These are phyloP conservation scores for Macroramphosus scolopax DNA, from an alignment of 2,797 vertebrate genomes.

Conservation along the genomic window DNA sequence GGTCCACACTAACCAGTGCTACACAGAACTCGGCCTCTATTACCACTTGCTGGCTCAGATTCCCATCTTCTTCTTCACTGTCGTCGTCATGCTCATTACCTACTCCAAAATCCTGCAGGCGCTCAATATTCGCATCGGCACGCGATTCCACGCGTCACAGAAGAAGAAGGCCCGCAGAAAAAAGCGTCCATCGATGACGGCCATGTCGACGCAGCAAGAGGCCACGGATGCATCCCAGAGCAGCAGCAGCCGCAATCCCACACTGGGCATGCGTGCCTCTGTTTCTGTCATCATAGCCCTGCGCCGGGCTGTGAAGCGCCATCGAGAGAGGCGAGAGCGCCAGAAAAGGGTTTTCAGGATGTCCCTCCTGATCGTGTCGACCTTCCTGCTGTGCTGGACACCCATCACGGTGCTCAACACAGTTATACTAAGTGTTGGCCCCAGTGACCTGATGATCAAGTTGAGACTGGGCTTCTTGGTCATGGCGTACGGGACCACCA, in stretches of 20 bases:
- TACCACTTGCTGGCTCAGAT: slow-evolving; percentile 97
- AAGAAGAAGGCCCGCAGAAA: slow-evolving; percentile 96
- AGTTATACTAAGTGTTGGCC: slow-evolving; percentile 92
- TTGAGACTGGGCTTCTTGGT: slow-evolving; percentile 95
- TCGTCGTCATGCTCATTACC: slow-evolving; percentile 94
- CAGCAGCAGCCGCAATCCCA: slow-evolving; percentile 83
- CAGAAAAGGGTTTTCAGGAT: slow-evolving; percentile 97
- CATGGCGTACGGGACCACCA: slow-evolving; percentile 98
- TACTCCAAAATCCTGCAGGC: slow-evolving; percentile 98
- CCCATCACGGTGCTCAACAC: slow-evolving; percentile 97
- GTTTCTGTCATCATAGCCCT: slow-evolving; percentile 98
- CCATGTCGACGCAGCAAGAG: slow-evolving; percentile 75
- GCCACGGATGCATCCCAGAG: slow-evolving; percentile 84
- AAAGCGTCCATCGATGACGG: slow-evolving; percentile 91
- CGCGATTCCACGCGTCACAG: slow-evolving; percentile 91
- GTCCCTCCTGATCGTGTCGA: slow-evolving; percentile 97
- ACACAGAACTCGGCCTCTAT: slow-evolving; percentile 93
- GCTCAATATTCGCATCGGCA: slow-evolving; percentile 96
- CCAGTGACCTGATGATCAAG: slow-evolving; percentile 94
- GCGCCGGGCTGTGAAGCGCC: slow-evolving; percentile 92
- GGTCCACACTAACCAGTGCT: slow-evolving; percentile 85
- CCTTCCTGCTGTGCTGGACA: slow-evolving; percentile 98
- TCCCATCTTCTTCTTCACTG: slow-evolving; percentile 96
- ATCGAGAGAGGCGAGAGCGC: slow-evolving; percentile 91
- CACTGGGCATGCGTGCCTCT: slow-evolving; percentile 94